A percentile compares a stretch with the other conserved stretches of the same genome.
These are phyloP conservation scores for Dallia pectoralis DNA, from an alignment of 2,797 vertebrate genomes.

Conservation along the genomic window DNA sequence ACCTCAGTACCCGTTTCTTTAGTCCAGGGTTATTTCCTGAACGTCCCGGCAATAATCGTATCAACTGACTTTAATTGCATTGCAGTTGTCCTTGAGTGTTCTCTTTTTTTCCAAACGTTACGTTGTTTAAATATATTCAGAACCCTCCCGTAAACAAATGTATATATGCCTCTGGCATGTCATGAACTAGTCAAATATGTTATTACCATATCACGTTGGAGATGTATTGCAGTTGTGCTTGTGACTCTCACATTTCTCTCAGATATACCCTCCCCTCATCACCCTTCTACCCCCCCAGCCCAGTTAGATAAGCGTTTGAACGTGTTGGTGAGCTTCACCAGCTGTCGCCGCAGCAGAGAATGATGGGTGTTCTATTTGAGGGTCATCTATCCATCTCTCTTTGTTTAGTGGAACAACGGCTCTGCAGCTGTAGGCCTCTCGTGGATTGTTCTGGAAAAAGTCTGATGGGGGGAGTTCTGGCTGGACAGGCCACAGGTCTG, in stretches of 20 bases:
- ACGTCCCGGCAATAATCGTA: background rate
- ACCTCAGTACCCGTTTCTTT: background rate
- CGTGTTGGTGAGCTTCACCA: background rate
- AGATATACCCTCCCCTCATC: background rate
- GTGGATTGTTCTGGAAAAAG: slow-evolving; percentile 6
- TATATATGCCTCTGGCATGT: background rate
- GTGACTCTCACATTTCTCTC: background rate
- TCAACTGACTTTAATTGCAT: background rate
- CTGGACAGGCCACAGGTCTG: background rate
- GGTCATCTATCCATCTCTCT: background rate
- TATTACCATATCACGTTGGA: no score
- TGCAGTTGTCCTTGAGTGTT: background rate
- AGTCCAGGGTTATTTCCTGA: background rate
- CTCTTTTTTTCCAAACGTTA: background rate
- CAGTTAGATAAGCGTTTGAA: background rate
- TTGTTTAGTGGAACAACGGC: slow-evolving; percentile 11
- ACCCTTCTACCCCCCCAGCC: background rate
- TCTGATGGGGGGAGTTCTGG: background rate
- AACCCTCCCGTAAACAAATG: background rate
- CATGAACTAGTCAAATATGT: no score
- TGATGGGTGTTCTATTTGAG: background rate
- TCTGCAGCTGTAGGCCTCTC: slow-evolving; percentile 7
- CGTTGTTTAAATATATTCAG: background rate
- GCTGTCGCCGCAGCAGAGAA: background rate
- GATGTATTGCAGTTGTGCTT: no score